Conservation (phyloP, 2,888 invertebrate genomes). For the Eristalinus aeneus region DNA sequence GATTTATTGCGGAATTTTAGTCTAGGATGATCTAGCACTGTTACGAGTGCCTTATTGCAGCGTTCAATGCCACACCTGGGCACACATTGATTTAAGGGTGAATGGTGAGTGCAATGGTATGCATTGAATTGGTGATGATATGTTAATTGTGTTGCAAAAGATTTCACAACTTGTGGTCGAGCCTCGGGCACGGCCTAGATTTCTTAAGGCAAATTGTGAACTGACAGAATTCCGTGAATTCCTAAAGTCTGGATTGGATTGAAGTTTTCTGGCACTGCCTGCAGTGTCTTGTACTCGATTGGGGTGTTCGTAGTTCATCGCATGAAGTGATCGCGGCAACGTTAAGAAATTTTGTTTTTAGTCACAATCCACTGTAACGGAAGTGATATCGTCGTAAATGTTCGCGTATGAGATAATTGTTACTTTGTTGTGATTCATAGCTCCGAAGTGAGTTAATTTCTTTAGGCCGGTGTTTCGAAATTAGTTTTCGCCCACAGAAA, state of each 20-base stretch:
- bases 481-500: no score
- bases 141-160: background rate
- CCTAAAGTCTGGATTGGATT: background rate
- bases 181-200: background rate
- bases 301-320: background rate
- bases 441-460: no score
- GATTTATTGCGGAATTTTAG: conserved; percentile 9
- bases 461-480: no score
- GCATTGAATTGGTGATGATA: background rate
- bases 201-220: background rate
- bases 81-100: background rate
- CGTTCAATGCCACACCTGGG: background rate
- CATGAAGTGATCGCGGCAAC: background rate
- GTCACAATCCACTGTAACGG: background rate
- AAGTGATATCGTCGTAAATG: no score
- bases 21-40: background rate
- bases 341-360: background rate
- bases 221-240: background rate
- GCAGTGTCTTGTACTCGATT: background rate
- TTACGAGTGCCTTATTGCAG: background rate
- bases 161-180: background rate
- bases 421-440: no score
- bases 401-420: no score
- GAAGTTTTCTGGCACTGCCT: background rate
- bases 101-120: background rate